Conservation (phyloP, 2,797 vertebrate genomes). For the Centroberyx gerrardi region DNA sequence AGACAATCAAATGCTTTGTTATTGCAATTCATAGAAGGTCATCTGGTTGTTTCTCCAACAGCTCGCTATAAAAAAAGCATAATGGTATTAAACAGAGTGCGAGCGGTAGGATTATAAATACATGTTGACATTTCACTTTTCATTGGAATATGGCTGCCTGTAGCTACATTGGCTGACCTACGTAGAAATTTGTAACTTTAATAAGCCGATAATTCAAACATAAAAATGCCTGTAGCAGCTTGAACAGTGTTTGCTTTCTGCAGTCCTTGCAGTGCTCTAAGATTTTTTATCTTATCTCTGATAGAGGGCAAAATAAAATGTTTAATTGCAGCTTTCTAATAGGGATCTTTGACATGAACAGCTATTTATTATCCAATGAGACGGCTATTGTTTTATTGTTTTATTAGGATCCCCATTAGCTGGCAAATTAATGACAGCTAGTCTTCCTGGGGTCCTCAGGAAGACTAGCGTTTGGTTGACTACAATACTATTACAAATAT, state of each 20-base stretch:
- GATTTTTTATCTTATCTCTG: constrained; percentile 31
- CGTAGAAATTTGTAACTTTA: constrained; percentile 81
- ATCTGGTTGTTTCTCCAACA: constrained; percentile 46
- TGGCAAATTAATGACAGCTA: no score
- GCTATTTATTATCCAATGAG: constrained; percentile 13
- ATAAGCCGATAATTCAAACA: constrained; percentile 88
- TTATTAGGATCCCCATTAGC: no score
- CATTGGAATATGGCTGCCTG: constrained; percentile 78
- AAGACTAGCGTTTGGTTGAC: no score
- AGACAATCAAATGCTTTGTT: constrained; percentile 55
- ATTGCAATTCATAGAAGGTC: constrained; percentile 57
- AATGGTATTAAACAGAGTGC: constrained; percentile 70
- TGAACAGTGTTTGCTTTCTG: constrained; percentile 43
- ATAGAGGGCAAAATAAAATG: constrained; percentile 30
- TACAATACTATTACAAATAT: constrained; percentile 24
- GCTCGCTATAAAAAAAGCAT: constrained; percentile 58
- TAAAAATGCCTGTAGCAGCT: constrained; percentile 68
- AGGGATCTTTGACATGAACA: constrained; percentile 10
- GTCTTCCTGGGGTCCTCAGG: no score
- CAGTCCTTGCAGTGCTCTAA: constrained; percentile 18
- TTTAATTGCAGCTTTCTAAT: constrained; percentile 43
- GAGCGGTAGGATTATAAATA: constrained; percentile 81
- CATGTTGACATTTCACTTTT: constrained; percentile 83
- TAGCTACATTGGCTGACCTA: constrained; percentile 73
- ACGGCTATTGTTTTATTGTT: no score